phyloP scores from a whole-genome alignment of 1,140 invertebrate species.

The Drosophila ogumai region DNA sequence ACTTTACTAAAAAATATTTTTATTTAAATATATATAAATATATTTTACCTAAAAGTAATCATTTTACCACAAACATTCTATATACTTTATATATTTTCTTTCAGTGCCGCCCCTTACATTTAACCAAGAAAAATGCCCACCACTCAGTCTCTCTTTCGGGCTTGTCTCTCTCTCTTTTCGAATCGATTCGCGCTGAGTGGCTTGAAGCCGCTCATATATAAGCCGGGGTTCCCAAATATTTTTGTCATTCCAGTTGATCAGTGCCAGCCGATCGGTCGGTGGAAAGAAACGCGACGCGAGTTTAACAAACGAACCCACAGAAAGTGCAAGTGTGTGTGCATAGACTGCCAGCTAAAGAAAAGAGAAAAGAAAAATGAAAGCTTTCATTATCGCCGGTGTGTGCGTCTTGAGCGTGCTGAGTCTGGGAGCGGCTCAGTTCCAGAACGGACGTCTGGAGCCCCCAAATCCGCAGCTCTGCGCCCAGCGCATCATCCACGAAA shows the following conservation, averaged over 20 bases:
- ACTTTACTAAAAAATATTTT: too few relatives aligned
- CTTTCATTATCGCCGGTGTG: conserved; percentile 81
- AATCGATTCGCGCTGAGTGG: conserved; percentile 13
- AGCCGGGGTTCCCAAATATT: conserved; percentile 69
- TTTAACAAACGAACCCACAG: conserved; percentile 13
- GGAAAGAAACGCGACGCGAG: conserved; percentile 39
- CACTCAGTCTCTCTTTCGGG: conserved; percentile 22
- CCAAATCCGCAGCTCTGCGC: conserved; percentile 90
- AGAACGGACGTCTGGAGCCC: conserved; percentile 89
- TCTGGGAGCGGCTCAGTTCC: conserved; percentile 88
- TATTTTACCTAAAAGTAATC: neutral
- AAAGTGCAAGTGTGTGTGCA: conserved; percentile 66
- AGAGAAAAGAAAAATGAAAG: conserved; percentile 83
- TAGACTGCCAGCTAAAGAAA: conserved; percentile 25
- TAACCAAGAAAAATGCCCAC: conserved; percentile 11
- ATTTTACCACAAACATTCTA: too few relatives aligned
- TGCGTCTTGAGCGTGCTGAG: conserved; percentile 85
- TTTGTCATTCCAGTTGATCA: conserved; percentile 75
- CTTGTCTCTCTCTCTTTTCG: conserved; percentile 6
- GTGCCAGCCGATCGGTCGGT: conserved; percentile 65
- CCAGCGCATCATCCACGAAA: conserved; percentile 88
- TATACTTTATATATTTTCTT: neutral
- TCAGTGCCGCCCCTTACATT: conserved; percentile 5
- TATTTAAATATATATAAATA: too few relatives aligned
- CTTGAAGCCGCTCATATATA: conserved; percentile 56